Evolutionary conservation across 2,888 invertebrate genomes (phyloP).

Genomic region (Pyrrhosoma nymphula): DNA sequence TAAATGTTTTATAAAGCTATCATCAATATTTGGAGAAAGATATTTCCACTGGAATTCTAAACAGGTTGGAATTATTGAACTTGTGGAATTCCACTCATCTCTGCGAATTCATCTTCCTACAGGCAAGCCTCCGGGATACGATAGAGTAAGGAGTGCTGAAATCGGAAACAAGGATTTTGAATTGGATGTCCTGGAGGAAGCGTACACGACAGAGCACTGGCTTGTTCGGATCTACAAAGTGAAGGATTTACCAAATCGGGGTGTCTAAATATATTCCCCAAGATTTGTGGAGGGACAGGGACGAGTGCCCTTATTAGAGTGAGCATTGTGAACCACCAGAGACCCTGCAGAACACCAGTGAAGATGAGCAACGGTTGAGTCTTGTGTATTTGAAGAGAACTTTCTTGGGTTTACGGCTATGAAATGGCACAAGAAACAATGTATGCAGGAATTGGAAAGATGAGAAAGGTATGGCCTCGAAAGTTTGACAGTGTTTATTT

Average conservation of each 20-base stretch:
- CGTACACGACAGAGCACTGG: constrained; percentile 99
- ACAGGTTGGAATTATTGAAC: too few species aligned
- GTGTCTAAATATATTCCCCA: constrained; percentile 79
- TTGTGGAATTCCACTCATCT: background rate
- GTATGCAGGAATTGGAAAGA: background rate
- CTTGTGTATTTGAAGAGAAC: background rate
- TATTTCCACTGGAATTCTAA: too few species aligned
- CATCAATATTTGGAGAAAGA: too few species aligned
- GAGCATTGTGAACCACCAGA: background rate
- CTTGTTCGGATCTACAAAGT: constrained; percentile 98
- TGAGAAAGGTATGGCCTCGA: background rate
- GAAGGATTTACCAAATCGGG: constrained; percentile 94
- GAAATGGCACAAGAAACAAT: background rate
- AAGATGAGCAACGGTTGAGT: constrained; percentile 41
- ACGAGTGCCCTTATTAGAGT: background rate
- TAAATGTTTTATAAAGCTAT: too few species aligned
- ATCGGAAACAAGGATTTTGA: constrained; percentile 99
- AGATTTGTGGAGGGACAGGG: background rate
- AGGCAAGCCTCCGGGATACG: constrained; percentile 97
- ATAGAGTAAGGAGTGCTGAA: constrained; percentile 97
- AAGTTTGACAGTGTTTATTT: background rate
- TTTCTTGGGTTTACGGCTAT: background rate
- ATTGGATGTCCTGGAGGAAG: constrained; percentile 98
- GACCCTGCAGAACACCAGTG: constrained; percentile 36
- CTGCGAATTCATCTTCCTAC: constrained; percentile 72